phyloP scores from a whole-genome alignment of 2,888 invertebrate genomes.

The Cantharis rustica region DNA sequence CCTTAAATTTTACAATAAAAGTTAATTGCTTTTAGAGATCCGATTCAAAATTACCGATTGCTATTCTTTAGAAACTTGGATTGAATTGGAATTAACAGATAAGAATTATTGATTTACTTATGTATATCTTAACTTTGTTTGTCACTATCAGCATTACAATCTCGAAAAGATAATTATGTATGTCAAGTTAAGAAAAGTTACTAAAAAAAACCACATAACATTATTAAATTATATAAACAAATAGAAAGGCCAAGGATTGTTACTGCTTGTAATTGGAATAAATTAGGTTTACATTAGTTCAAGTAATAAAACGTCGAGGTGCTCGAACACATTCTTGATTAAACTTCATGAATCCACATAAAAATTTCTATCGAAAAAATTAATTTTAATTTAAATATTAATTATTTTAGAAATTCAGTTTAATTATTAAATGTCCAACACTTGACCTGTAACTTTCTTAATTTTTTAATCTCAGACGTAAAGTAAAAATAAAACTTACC shows the following conservation, averaged over 20 bases:
- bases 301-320: not conserved
- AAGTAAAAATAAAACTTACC: slow-evolving; percentile 34
- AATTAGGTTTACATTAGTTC: not conserved
- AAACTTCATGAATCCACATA: not conserved
- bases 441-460: not conserved
- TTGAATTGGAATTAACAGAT: not conserved
- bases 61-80: not conserved
- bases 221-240: not conserved
- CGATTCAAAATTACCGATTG: not conserved
- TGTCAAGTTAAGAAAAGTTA: not conserved
- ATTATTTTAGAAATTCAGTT: not conserved
- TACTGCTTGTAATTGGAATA: not conserved
- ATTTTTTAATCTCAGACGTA: not conserved
- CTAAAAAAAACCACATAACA: not conserved
- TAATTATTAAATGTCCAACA: not conserved
- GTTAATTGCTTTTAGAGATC: not conserved
- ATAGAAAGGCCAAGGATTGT: not conserved
- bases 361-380: not conserved
- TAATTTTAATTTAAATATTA: not conserved
- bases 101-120: not conserved
- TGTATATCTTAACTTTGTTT: not conserved
- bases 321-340: not conserved
- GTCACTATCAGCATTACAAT: not conserved
- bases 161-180: not conserved
- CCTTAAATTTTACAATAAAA: not conserved